Base-by-base conservation (phyloP, 92 coral and sea anemone genomes). In the Siderastrea siderea region DNA sequence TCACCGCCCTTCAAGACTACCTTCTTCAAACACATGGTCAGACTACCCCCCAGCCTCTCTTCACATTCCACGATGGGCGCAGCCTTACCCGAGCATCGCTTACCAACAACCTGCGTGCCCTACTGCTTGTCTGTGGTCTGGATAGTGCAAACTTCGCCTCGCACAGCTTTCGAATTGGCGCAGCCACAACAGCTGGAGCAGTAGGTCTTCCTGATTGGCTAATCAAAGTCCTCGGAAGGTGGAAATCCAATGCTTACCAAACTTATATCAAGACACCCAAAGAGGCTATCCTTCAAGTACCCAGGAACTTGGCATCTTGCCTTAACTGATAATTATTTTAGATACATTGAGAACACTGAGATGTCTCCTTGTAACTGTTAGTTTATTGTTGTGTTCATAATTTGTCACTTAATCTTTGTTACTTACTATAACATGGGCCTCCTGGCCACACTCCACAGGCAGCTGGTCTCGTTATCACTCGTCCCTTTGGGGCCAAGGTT, bases 161-260 rank as follows among this genome's bases (percentile, higher is more conserved):
- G 0, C 62, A n/a, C 60, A 73, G 59, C 14, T 73, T 73, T 49
- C 14, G 78, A 1, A 73, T 73, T 73, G 78, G 61, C 3, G 78
- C 78, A 5, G 78, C 78, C 44, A 73, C 78, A 17, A 73, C 62
- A 14, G 78, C 78, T 5, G 78, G 78, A 16, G 72, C 50, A 2
- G 72, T 3, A 5, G 71, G 71, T 5, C 44, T 66, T 19, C 71
- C 71, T 66, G 71, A 66, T 7, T 66, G 71, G 71, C 71, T 66
- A n/a, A 66, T 66, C 75, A 70, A 70, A 45, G 54, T 47, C 54
- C 75, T 70, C 16, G 75, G 75, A 7, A 7, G 75, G 52, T 70
- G 75, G 75, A 70, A 70, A 45, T 70, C 75, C 6, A 45, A 70
- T 47, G 75, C 54, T 8, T 70, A 70, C 54, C 75, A 70, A 45